These are phyloP conservation scores for Microtus richardsoni DNA, from an alignment of 2,113 vertebrate genomes.

Conservation along the genomic window DNA sequence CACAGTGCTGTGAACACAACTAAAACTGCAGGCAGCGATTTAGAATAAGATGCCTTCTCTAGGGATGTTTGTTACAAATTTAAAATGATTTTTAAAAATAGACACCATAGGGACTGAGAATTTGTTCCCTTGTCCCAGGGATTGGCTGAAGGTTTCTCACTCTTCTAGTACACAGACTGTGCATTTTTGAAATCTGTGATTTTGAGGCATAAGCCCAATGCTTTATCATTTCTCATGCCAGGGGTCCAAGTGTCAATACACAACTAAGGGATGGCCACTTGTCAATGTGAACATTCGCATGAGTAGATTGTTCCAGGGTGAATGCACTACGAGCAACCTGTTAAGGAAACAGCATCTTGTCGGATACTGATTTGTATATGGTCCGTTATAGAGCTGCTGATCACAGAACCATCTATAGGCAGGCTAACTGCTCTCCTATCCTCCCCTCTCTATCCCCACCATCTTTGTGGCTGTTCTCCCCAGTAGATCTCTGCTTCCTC, in stretches of 20 bases:
- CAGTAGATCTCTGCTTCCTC: background rate
- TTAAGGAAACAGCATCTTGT: background rate
- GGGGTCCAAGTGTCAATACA: background rate
- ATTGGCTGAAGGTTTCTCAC: background rate
- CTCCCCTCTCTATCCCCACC: background rate
- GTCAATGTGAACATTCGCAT: background rate
- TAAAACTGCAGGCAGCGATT: background rate
- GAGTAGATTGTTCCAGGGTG: background rate
- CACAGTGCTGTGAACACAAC: background rate
- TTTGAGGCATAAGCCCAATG: background rate
- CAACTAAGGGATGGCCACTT: background rate
- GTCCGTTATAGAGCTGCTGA: background rate
- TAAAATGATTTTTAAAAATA: background rate
- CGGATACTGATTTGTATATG: background rate
- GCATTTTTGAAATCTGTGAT: background rate
- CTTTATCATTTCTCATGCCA: background rate
- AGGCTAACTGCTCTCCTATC: background rate
- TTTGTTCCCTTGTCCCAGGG: background rate
- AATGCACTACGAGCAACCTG: background rate
- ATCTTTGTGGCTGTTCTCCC: background rate
- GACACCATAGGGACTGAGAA: background rate
- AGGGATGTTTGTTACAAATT: background rate
- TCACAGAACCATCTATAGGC: background rate
- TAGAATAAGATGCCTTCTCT: background rate
- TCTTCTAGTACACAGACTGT: background rate